Base-by-base conservation (phyloP, 2,113 vertebrate genomes). In the Rutilus rutilus region DNA sequence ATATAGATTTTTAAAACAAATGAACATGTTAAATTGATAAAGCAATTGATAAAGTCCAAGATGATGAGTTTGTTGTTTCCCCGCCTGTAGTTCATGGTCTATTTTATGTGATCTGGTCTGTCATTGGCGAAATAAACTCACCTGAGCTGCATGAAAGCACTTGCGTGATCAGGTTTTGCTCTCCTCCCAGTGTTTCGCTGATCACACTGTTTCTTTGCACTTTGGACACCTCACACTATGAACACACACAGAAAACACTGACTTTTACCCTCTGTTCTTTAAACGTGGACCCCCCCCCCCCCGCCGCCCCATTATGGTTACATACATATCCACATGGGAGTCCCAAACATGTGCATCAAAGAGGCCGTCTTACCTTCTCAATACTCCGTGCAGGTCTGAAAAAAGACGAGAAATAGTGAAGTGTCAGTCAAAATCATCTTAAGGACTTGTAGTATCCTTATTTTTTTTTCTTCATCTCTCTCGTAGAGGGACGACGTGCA, bases 341-440 rank as follows among this genome's bases (percentile, higher is more conserved):
- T 64, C 75, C 59, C 71, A 76, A 77, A 69, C 6, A 30, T 14
- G 27, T 27, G 23, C 54, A 21, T 77, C 57, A 78, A 45, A 45
- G 14, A 60, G 50, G 10, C 17, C 1, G 17, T 74, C 86, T 88
- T 85, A 89, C 88, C 88, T 57, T 76, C n/a, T 82, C 50, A 0
- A 21, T 10, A 62, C 52, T 86, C 84, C 36, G 25, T 11, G 60
- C 25, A 2, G 88, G 88, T 76, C 88, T 89, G 88, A 36, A 86
- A 84, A 80, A 67, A 83, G 30, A 83, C 3, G 19, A 67, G 59
- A 50, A 76, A 42, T 57, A 77, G 27, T 65, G 27, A 54, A 42
- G 27, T 36, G 73, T 89, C 47, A 80, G 47, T 82, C 50, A 83
- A 36, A 85, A 85, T 8, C 21, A 80, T 73, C 39, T 64, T 36